Percentiles rank a stretch among this genome's conserved stretches.
Conservation (phyloP, 2,113 vertebrate genomes). For the Agapornis roseicollis region DNA sequence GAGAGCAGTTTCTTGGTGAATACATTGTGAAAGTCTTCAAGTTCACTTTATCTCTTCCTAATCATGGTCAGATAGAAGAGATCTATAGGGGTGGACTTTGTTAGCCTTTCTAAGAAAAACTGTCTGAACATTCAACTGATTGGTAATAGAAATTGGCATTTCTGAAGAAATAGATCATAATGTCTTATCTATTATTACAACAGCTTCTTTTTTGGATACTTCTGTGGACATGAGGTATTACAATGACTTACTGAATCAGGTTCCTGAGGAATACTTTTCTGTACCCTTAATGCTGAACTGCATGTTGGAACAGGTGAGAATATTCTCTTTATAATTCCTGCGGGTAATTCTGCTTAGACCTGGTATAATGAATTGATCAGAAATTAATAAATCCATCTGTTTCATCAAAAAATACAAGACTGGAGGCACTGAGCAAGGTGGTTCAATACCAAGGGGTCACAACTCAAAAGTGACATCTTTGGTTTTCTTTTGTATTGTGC, state of each 20-base stretch:
- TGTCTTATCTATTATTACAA: not conserved
- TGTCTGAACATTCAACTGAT: not conserved
- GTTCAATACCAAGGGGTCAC: not conserved
- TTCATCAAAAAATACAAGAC: not conserved
- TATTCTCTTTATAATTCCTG: not conserved
- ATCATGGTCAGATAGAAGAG: not conserved
- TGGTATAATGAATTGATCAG: not conserved
- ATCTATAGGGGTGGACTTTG: not conserved
- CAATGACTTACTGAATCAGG: conserved; percentile 76
- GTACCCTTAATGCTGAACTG: conserved; percentile 86
- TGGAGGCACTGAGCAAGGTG: not conserved
- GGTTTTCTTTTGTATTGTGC: not conserved
- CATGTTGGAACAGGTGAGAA: conserved; percentile 88
- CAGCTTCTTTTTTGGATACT: not conserved
- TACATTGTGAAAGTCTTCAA: not conserved
- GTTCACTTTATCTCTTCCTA: not conserved
- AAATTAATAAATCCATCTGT: not conserved
- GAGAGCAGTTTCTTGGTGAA: not conserved
- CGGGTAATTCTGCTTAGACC: not conserved
- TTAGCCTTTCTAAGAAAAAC: not conserved
- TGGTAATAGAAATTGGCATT: not conserved
- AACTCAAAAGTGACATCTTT: not conserved
- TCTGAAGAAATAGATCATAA: not conserved
- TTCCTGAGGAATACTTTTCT: conserved; percentile 83
- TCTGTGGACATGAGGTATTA: conserved; percentile 86